Conservation (phyloP, 2,888 invertebrate genomes). For the Abrostola tripartita region DNA sequence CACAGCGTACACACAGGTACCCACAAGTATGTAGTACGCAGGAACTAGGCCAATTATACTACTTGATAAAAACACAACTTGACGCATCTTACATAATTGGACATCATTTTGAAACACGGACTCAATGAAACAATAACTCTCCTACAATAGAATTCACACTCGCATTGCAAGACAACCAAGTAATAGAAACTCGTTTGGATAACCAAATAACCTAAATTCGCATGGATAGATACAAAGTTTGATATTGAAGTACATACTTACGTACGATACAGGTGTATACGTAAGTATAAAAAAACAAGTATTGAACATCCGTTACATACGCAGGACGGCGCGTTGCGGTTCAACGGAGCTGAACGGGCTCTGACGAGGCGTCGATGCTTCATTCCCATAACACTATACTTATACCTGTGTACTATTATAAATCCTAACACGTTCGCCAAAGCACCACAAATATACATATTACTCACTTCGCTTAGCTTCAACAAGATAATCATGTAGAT, state of each 20-base stretch:
- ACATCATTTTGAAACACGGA: constrained; percentile 50
- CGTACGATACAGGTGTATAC: constrained; percentile 55
- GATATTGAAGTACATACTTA: constrained; percentile 48
- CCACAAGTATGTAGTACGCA: constrained; percentile 15
- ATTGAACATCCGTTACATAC: constrained; percentile 83
- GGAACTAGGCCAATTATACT: constrained; percentile 35
- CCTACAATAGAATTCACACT: constrained; percentile 70
- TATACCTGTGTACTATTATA: constrained; percentile 50
- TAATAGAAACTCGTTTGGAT: constrained; percentile 60
- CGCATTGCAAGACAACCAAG: constrained; percentile 70
- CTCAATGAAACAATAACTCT: constrained; percentile 60
- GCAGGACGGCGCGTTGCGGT: constrained; percentile 81
- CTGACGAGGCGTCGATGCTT: constrained; percentile 67
- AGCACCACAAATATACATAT: constrained; percentile 61
- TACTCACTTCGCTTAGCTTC: constrained; percentile 74
- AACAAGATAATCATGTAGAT: constrained; percentile 70
- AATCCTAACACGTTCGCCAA: constrained; percentile 67
- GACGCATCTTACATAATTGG: constrained; percentile 55
- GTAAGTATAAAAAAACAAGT: constrained; percentile 65
- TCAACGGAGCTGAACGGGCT: constrained; percentile 85
- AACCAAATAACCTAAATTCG: constrained; percentile 68
- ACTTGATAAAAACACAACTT: constrained; percentile 33
- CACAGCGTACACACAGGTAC: constrained; percentile 3
- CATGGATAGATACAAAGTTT: constrained; percentile 54
- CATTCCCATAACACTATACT: constrained; percentile 59